phyloP scores from a whole-genome alignment of 2,113 vertebrate species.

The Corythornis cristatus region DNA sequence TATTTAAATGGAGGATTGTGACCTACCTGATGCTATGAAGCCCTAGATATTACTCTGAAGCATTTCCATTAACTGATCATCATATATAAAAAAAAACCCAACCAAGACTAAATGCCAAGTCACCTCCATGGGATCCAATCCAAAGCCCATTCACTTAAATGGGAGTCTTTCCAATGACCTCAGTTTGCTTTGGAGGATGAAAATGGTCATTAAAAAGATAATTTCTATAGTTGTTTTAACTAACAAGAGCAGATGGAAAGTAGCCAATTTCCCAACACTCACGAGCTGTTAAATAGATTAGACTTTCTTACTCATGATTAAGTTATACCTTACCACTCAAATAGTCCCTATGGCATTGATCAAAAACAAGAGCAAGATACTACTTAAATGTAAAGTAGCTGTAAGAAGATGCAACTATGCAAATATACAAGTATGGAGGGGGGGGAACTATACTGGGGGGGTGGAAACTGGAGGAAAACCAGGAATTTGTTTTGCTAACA shows the following conservation, averaged over 20 bases:
- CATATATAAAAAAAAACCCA: background rate
- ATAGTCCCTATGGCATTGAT: background rate
- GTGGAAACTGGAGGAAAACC: background rate
- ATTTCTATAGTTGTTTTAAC: background rate
- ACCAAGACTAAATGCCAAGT: background rate
- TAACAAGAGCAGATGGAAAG: background rate
- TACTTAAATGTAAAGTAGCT: background rate
- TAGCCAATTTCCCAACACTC: background rate
- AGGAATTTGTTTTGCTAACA: background rate
- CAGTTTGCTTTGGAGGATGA: background rate
- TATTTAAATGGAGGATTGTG: background rate
- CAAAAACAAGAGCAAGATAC: background rate
- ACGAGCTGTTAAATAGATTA: background rate
- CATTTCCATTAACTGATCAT: background rate
- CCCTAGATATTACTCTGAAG: background rate
- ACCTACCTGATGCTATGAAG: background rate
- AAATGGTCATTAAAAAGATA: background rate
- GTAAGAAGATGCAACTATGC: background rate
- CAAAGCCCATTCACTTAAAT: background rate
- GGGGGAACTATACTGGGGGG: accelerated
- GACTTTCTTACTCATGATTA: background rate
- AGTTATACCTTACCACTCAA: background rate
- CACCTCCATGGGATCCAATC: background rate
- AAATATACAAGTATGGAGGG: background rate
- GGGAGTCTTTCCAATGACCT: background rate